These are phyloP conservation scores for Cylas formicarius DNA, from an alignment of 1,140 invertebrate species.

Conservation along the genomic window DNA sequence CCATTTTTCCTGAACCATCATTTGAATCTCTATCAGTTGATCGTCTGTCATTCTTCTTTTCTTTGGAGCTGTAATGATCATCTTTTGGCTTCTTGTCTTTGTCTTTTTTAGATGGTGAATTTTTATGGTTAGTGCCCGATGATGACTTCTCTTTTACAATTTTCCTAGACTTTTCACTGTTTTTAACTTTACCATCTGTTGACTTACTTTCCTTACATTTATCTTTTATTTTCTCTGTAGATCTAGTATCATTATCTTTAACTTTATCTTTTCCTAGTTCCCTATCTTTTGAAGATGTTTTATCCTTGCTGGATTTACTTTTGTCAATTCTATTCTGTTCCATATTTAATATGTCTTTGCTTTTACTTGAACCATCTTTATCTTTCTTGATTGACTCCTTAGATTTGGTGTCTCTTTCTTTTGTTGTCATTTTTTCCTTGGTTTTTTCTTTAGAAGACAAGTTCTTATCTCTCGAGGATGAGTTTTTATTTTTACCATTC, in stretches of 20 bases:
- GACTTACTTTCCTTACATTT: conserved; percentile 20
- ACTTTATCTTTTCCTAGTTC: conserved; percentile 34
- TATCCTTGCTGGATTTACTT: conserved; percentile 24
- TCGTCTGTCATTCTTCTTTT: conserved; percentile 44
- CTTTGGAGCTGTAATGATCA: conserved; percentile 50
- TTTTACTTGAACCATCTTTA: conserved; percentile 18
- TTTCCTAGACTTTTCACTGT: conserved; percentile 11
- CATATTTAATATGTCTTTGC: conserved; percentile 22
- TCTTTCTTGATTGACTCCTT: conserved; percentile 20
- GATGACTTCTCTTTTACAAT: neutral
- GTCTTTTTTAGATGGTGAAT: conserved; percentile 21
- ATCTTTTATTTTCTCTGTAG: no score
- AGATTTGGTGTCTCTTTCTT: conserved; percentile 3
- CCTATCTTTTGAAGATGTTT: conserved; percentile 13
- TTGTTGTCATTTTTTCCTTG: conserved; percentile 3
- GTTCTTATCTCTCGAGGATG: conserved; percentile 13
- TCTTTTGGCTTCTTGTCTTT: conserved; percentile 39
- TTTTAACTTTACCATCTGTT: conserved; percentile 15
- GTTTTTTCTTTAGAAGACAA: conserved; percentile 14
- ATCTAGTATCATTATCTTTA: conserved; percentile 21
- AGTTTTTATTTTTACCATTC: conserved; percentile 20
- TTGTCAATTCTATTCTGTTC: conserved; percentile 19
- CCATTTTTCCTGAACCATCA: conserved; percentile 42
- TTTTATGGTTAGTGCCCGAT: conserved; percentile 7
- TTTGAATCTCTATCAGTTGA: conserved; percentile 54